phyloP scores from a whole-genome alignment of 2,113 vertebrate genomes.

The Saimiri boliviensis region DNA sequence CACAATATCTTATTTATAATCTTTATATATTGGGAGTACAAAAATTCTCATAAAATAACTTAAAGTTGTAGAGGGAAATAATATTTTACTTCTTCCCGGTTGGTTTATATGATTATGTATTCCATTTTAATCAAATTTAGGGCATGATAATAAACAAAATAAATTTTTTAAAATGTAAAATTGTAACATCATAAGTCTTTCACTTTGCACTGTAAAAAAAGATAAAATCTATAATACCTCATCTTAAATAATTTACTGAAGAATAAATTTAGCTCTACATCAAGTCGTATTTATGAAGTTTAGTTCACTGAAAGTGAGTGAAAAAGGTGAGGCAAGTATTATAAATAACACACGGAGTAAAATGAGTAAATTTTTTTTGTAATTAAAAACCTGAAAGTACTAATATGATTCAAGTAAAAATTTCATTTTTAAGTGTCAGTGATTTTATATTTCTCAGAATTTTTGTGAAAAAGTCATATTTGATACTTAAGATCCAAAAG shows the following conservation, averaged over 20 bases:
- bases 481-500: background rate
- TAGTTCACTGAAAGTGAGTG: background rate
- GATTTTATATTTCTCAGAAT: background rate
- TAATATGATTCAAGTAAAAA: background rate
- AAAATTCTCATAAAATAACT: constrained; percentile 58
- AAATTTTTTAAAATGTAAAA: constrained; percentile 23
- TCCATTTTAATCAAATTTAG: constrained; percentile 54
- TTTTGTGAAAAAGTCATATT: background rate
- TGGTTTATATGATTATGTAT: constrained; percentile 12
- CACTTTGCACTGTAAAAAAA: background rate
- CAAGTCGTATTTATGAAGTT: background rate
- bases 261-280: background rate
- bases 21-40: constrained; percentile 19
- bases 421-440: background rate
- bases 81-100: constrained; percentile 55
- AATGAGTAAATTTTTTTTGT: background rate
- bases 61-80: constrained; percentile 46
- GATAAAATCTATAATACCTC: background rate
- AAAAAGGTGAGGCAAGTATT: background rate
- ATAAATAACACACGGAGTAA: background rate
- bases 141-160: constrained; percentile 30
- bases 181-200: background rate
- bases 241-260: background rate
- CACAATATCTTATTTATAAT: constrained; percentile 46
- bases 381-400: background rate